Evolutionary conservation across 2,888 invertebrate genomes (phyloP).

Genomic region (Dicyrtomina minuta): DNA sequence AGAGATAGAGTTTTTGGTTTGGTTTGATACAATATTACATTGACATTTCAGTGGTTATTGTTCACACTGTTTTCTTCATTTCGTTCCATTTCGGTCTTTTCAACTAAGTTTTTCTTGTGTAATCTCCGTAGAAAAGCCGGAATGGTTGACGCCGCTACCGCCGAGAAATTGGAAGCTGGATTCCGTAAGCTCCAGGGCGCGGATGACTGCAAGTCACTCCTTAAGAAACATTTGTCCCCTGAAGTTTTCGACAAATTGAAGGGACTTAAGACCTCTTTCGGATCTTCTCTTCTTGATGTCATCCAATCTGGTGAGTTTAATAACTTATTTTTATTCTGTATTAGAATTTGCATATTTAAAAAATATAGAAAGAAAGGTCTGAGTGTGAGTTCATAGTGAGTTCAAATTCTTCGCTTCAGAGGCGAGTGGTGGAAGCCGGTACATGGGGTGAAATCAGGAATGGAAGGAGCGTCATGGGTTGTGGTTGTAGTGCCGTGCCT

Average conservation of each 20-base stretch:
- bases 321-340: background rate
- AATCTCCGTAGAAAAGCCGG: background rate
- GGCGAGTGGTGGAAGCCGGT: too few species aligned
- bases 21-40: too few species aligned
- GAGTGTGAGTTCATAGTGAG: too few species aligned
- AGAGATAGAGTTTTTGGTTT: too few species aligned
- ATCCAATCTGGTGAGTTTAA: slow-evolving; percentile 80
- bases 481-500: too few species aligned
- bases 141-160: slow-evolving; percentile 76
- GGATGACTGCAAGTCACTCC: slow-evolving; percentile 90
- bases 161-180: slow-evolving; percentile 88
- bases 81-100: background rate
- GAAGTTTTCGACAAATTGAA: slow-evolving; percentile 89
- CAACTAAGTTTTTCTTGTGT: background rate
- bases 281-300: slow-evolving; percentile 87
- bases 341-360: too few species aligned
- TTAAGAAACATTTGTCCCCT: slow-evolving; percentile 92
- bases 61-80: background rate
- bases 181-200: slow-evolving; percentile 82
- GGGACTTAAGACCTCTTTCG: slow-evolving; percentile 84
- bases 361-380: too few species aligned
- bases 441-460: too few species aligned
- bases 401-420: too few species aligned
- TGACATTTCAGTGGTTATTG: too few species aligned
- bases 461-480: too few species aligned